Conservation (phyloP, 2,888 invertebrate genomes). For the Campopleginae sp. region DNA sequence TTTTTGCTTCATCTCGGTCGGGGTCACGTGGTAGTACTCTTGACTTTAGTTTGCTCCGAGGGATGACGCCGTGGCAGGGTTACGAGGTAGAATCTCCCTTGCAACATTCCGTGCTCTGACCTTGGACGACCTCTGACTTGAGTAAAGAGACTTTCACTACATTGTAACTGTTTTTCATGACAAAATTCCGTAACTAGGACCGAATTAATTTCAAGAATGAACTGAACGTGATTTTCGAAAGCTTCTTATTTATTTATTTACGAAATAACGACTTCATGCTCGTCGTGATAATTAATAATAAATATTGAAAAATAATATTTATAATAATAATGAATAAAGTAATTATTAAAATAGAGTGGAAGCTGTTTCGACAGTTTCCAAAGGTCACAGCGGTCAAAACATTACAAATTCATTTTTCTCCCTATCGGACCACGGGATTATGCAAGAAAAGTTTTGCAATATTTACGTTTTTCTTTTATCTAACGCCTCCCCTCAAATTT, state of each 20-base stretch:
- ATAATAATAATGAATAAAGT: too few species aligned
- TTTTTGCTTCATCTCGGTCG: conserved; percentile 59
- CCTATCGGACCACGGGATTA: too few species aligned
- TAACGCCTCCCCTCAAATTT: background rate
- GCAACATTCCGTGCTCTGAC: conserved; percentile 67
- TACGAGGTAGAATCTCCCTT: conserved; percentile 19
- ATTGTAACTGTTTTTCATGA: background rate
- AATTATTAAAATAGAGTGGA: background rate
- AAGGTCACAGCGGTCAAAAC: background rate
- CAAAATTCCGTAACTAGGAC: background rate
- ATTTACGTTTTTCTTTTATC: background rate
- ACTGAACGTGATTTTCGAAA: background rate
- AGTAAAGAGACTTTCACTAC: conserved; percentile 29
- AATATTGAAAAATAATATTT: too few species aligned
- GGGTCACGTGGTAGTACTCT: conserved; percentile 61
- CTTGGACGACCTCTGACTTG: conserved; percentile 74
- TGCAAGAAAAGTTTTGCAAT: background rate
- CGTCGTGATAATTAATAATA: background rate
- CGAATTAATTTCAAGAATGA: background rate
- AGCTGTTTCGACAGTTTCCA: background rate
- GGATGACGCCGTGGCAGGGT: conserved; percentile 19
- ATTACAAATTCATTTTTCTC: background rate
- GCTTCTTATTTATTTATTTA: background rate
- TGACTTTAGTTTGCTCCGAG: conserved; percentile 35
- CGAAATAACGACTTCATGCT: background rate